These are phyloP conservation scores for Psephotus haematonotus DNA, from an alignment of 2,113 vertebrate genomes.

Conservation along the genomic window DNA sequence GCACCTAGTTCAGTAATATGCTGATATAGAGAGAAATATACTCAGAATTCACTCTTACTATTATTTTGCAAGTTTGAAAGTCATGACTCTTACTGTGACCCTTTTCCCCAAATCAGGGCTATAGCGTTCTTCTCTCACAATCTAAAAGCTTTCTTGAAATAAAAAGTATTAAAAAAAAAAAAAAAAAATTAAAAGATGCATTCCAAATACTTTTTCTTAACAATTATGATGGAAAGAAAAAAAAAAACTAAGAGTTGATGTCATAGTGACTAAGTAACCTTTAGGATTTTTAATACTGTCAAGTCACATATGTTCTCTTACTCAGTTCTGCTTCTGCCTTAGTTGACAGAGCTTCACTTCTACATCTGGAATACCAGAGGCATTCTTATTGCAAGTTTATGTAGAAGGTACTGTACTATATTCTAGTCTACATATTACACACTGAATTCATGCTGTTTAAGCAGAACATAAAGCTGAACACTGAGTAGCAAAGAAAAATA, in stretches of 20 bases:
- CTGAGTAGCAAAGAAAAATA: neutral
- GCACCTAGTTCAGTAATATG: neutral
- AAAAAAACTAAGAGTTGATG: neutral
- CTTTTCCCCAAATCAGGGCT: neutral
- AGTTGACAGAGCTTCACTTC: slow-evolving; percentile 16
- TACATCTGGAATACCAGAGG: neutral
- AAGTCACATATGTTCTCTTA: slow-evolving; percentile 12
- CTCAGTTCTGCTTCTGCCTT: neutral
- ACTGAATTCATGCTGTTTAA: neutral
- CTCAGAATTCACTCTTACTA: neutral
- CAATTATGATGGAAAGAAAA: neutral
- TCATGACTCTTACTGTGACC: neutral
- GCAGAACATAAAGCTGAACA: neutral
- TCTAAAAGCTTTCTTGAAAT: neutral
- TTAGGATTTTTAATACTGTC: neutral
- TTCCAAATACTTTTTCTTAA: neutral
- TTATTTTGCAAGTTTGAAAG: neutral
- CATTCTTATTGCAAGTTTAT: neutral
- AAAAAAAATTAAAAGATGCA: neutral
- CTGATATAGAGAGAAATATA: neutral
- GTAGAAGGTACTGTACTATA: neutral
- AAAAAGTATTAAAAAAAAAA: neutral
- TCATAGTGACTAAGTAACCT: neutral
- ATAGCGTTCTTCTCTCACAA: neutral
- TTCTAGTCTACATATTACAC: neutral